phyloP scores from a whole-genome alignment of 92 coral and sea anemone species.

The Anthopleura xanthogrammica region DNA sequence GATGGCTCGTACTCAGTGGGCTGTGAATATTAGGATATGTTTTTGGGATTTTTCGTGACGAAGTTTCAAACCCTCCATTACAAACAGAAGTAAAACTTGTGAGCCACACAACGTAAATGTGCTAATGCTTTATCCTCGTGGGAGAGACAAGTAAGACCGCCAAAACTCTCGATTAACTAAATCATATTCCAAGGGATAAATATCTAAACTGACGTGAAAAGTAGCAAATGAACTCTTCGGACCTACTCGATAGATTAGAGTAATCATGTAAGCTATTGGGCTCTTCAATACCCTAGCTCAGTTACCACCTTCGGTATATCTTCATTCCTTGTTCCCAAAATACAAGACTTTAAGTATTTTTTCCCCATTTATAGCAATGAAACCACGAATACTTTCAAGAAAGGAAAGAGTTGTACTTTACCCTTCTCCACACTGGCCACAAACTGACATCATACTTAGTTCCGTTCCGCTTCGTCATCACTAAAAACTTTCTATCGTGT shows the following conservation, averaged over 20 bases:
- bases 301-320: too few species aligned
- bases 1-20: background rate
- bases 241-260: constrained; percentile 3
- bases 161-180: background rate
- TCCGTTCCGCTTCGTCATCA: background rate
- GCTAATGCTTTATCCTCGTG: constrained; percentile 16
- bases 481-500: background rate
- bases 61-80: background rate
- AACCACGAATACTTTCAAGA: background rate
- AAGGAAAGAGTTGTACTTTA: background rate
- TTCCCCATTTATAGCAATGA: background rate
- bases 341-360: too few species aligned
- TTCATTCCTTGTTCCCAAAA: too few species aligned
- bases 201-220: constrained; percentile 24
- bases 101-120: constrained; percentile 16
- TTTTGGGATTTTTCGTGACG: background rate
- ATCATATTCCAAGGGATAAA: constrained; percentile 6
- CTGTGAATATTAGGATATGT: background rate
- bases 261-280: background rate
- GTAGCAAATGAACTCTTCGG: constrained; percentile 24
- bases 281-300: background rate
- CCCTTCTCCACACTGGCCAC: background rate
- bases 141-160: constrained; percentile 15
- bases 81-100: background rate
- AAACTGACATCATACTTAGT: background rate